Percentiles rank a stretch among this genome's conserved stretches.
Conservation (phyloP, 2,113 vertebrate species). For the Picathartes gymnocephalus region DNA sequence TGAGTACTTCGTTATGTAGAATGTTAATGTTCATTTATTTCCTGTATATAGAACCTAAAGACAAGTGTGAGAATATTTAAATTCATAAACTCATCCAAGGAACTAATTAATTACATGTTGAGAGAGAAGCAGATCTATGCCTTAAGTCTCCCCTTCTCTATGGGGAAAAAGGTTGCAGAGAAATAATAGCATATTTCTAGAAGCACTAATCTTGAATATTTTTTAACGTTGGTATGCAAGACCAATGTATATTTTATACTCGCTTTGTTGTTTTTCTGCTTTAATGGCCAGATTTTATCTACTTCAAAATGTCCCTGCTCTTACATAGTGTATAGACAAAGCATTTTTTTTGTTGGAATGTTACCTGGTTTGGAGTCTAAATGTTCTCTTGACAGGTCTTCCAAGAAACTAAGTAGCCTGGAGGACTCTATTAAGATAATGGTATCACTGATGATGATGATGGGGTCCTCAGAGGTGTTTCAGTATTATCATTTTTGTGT, state of each 20-base stretch:
- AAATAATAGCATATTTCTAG: background rate
- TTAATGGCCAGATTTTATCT: background rate
- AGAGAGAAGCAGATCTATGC: background rate
- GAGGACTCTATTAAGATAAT: background rate
- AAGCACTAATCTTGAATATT: background rate
- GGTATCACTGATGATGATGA: background rate
- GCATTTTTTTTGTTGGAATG: background rate
- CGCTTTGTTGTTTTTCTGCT: background rate
- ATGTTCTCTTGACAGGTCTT: background rate
- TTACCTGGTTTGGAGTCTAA: background rate
- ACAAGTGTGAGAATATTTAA: slow-evolving; percentile 11
- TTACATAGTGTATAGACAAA: background rate
- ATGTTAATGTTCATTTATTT: background rate
- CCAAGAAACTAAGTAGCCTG: background rate
- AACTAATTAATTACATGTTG: background rate
- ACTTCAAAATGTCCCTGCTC: background rate
- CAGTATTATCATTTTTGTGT: background rate
- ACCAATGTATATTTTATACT: background rate
- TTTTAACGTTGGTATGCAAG: background rate
- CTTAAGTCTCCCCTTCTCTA: background rate
- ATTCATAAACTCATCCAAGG: slow-evolving; percentile 13
- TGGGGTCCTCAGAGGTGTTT: background rate
- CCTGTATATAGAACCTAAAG: background rate
- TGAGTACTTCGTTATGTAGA: background rate
- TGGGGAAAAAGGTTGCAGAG: background rate